Evolutionary conservation across 2,113 vertebrate species (phyloP).

Genomic region (Syngnathus typhle): DNA sequence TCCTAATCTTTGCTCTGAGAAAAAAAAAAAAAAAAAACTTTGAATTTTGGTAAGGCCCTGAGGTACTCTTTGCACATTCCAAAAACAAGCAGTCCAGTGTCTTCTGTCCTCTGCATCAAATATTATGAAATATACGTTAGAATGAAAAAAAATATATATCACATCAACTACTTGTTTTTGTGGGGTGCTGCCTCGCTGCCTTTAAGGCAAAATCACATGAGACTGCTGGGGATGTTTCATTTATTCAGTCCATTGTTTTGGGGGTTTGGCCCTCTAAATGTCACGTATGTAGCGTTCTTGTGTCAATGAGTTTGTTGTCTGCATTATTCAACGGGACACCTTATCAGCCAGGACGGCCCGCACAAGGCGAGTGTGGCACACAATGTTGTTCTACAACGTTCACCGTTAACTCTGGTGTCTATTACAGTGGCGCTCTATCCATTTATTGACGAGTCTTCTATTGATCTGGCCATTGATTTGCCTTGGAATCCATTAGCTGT

Average conservation of each 20-base stretch:
- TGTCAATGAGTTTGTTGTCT: constrained; percentile 48
- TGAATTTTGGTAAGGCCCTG: neutral
- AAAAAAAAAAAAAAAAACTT: neutral
- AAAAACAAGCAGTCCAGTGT: neutral
- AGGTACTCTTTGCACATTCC: neutral
- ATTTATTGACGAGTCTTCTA: constrained; percentile 67
- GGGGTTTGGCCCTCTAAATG: constrained; percentile 2
- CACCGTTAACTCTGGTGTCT: constrained; percentile 54
- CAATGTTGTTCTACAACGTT: constrained; percentile 40
- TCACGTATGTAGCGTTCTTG: constrained; percentile 41
- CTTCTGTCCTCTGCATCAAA: neutral
- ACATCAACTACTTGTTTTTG: neutral
- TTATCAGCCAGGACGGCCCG: constrained; percentile 42
- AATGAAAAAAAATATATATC: neutral
- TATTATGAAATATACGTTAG: neutral
- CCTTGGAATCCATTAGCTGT: constrained; percentile 67
- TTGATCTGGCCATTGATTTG: constrained; percentile 66
- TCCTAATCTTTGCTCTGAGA: neutral
- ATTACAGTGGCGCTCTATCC: constrained; percentile 65
- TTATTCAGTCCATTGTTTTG: neutral
- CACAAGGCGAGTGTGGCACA: constrained; percentile 34
- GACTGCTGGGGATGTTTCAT: neutral
- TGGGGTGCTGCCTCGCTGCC: neutral
- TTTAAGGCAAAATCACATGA: neutral
- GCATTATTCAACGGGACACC: constrained; percentile 56